phyloP scores from a whole-genome alignment of 2,888 invertebrate genomes.

The Kryphioiulus occultus region DNA sequence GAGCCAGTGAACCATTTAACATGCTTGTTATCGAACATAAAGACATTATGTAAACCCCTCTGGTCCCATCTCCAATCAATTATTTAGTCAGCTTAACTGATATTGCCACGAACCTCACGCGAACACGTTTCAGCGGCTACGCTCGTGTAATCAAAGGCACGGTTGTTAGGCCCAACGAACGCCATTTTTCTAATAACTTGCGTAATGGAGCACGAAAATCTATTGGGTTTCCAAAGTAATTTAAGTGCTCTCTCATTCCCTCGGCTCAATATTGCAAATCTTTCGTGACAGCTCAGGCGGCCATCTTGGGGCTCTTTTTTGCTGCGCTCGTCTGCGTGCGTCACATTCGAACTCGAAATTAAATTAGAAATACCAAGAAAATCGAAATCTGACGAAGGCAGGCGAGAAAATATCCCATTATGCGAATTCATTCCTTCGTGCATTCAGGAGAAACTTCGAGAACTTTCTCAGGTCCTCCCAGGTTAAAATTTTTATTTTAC shows the following conservation, averaged over 20 bases:
- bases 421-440: background rate
- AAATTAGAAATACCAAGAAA: conserved; percentile 6
- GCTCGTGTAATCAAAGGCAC: background rate
- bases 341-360: background rate
- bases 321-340: background rate
- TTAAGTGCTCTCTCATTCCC: background rate
- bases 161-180: background rate
- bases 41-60: conserved; percentile 26
- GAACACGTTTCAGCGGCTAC: background rate
- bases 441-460: background rate
- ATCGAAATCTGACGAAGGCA: background rate
- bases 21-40: conserved; percentile 19
- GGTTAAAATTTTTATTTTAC: no score
- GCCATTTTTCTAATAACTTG: conserved; percentile 20
- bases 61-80: conserved; percentile 2
- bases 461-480: no score
- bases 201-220: conserved; percentile 19
- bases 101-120: conserved; percentile 10
- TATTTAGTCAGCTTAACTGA: conserved; percentile 24
- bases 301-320: conserved; percentile 11
- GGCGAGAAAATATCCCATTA: background rate
- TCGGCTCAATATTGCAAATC: background rate
- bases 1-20: background rate
- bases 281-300: background rate
- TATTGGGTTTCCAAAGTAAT: background rate